phyloP scores from a whole-genome alignment of 2,113 vertebrate species.

The Haemorhous mexicanus region DNA sequence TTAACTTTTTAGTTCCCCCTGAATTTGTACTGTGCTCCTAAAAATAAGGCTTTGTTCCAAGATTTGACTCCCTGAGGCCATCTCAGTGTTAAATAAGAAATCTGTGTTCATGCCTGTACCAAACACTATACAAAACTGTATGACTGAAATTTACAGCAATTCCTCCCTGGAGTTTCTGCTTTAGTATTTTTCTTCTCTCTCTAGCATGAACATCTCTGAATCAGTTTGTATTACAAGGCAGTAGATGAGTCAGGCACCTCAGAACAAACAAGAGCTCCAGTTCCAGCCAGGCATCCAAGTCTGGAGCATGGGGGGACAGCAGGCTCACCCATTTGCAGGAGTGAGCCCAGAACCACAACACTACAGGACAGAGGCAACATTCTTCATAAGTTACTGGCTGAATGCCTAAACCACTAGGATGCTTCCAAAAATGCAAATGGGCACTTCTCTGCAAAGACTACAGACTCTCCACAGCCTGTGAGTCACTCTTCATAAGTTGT shows the following conservation, averaged over 20 bases:
- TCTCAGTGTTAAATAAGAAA: background rate
- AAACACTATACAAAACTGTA: background rate
- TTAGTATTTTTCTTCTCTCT: background rate
- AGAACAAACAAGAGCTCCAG: background rate
- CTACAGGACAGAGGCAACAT: background rate
- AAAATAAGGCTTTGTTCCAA: background rate
- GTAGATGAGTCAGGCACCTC: background rate
- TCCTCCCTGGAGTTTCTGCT: background rate
- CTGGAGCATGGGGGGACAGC: background rate
- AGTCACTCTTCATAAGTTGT: background rate
- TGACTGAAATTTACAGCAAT: background rate
- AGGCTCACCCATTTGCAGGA: background rate
- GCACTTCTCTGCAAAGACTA: background rate
- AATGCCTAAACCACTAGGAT: background rate
- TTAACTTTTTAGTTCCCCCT: background rate
- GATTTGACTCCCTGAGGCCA: background rate
- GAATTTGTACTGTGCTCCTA: background rate
- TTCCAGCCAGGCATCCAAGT: fast-evolving
- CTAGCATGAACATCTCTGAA: background rate
- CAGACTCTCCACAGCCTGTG: background rate
- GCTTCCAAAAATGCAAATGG: background rate
- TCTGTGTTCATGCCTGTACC: background rate
- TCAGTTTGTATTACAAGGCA: background rate
- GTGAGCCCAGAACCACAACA: background rate
- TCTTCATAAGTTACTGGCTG: background rate